Evolutionary conservation across 1,140 invertebrate genomes (phyloP), one percentile per base, ranked within the genome.

Genomic region (Sminthurinus signatus): DNA sequence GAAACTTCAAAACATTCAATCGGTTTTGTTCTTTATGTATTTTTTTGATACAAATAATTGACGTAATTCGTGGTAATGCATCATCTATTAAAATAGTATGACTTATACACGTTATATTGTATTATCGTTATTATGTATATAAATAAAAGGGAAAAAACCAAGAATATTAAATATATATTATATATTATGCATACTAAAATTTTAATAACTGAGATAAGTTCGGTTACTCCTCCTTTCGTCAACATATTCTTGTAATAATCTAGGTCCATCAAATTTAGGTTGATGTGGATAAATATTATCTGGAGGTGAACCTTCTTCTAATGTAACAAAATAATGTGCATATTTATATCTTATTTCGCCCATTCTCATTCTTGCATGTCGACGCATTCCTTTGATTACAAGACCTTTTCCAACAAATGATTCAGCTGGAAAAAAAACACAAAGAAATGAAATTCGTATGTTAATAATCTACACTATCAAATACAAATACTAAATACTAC

Each of bases 271-370:
- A n/a, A 61, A 64, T 64, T 83, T 80, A n/a, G 82, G 80, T 62
- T 80, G 75, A 28, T 79, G 80, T 44, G 79, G 80, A 70, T 85
- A 81, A 75, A 92, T 87, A 75, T 91, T 69, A 8, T 36, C 32
- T n/a, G 94, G 94, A 63, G 94, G 93, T 73, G 81, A 81, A 12
- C 94, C 94, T 82, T 98, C 94, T 78, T 95, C 90, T 31, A 98
- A 78, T 29, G 87, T 78, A 0, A 97, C 85, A 81, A 88, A 96
- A 75, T 95, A 96, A 77, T 97, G 85, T 68, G 81, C 83, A 76
- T 93, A 87, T 63, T 82, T 83, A 73, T 96, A 95, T 60, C 84
- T 80, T 0, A 97, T 80, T 62, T 79, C 74, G 21, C 91, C 92
- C 42, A 80, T 60, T 69, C 89, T 79, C 1, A 72, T 78, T 74